Evolutionary conservation across 2,888 invertebrate species (phyloP), one percentile per base, ranked within the genome.

Genomic region (Chrysomela aeneicollis): DNA sequence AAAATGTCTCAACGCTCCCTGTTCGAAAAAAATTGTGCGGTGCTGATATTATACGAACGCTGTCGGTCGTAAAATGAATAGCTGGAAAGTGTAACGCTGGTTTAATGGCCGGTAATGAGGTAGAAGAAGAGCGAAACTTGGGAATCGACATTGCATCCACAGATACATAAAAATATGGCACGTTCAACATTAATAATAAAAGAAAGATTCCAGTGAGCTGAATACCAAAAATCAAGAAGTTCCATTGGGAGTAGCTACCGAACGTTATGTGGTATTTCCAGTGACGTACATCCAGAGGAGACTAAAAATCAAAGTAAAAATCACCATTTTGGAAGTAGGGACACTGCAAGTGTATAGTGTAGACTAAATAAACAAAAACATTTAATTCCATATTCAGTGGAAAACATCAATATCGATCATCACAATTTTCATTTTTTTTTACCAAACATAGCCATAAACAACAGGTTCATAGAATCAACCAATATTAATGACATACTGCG

Each of bases 141-240:
- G 58, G 63, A 65, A 68, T 65, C 65, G 68, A 68, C 59, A 71
- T 71, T 78, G 76, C 75, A 76, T 71, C 73, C 74, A 26, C 26
- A 74, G 70, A 77, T 78, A 78, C 72, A 77, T 76, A 78, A 77
- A 78, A 76, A 77, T 78, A 77, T 76, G 74, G 74, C 73, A 76
- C 76, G 76, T 77, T 72, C 73, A 74, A 74, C 76, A 77, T 78
- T 78, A 78, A 78, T 79, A 78, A 79, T 77, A 77, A 74, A 78
- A 73, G 71, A 71, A 74, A 73, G 73, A 75, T 75, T 74, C 72
- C 73, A 73, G 73, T 75, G 78, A 76, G 76, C 71, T 71, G 79
- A 78, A 80, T 79, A 77, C 75, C 77, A 78, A 78, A 69, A 79
- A 78, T 78, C 76, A 74, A 73, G 74, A 72, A 73, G 72, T 72